Evolutionary conservation across 2,888 invertebrate genomes (phyloP), one percentile per base, ranked within the genome.

Genomic region (Cactoblastis cactorum): DNA sequence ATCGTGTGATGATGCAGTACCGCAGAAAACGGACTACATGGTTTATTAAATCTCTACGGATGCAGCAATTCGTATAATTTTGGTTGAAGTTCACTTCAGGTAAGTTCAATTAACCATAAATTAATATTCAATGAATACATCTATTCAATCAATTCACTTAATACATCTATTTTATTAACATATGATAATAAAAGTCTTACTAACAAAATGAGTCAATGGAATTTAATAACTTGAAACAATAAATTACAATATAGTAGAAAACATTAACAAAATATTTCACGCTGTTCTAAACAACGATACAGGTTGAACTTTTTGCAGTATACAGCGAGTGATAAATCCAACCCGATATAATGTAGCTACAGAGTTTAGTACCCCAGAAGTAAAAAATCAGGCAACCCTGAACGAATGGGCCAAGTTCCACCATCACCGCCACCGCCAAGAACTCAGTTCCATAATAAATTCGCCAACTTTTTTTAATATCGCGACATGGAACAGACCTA

Each of bases 371-470:
- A 28, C 28, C 28, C 28, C 8, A 9, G 8, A 6, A 28, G 5
- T 28, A 9, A 6, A 28, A 28, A 28, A 9, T 6, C 45, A 35
- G 33, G 48, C 53, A 53, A 58, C 22, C 39, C 22, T 53, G 53
- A 56, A 56, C 53, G 50, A 51, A 56, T 51, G 55, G 50, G 45
- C 43, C 48, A 51, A 55, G 51, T 52, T 57, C 47, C 6, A 48
- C 33, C 51, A 51, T 52, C 38, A 24, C 45, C 8, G 38, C 35
- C 14, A 14, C 32, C 5, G n/a, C 19, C 49, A 5, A 32, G 39
- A n/a, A 9, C 38, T 37, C 41, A n/a, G 18, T 1, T n/a, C 22
- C 41, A 14, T 22, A 14, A 33, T 41, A 41, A n/a, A 43, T 12
- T 49, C 38, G 17, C 33, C 49, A 49, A 49, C 41, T 49, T 49